Evolutionary conservation across 2,797 vertebrate species (phyloP).

Genomic region (Catostomus latipinnis): DNA sequence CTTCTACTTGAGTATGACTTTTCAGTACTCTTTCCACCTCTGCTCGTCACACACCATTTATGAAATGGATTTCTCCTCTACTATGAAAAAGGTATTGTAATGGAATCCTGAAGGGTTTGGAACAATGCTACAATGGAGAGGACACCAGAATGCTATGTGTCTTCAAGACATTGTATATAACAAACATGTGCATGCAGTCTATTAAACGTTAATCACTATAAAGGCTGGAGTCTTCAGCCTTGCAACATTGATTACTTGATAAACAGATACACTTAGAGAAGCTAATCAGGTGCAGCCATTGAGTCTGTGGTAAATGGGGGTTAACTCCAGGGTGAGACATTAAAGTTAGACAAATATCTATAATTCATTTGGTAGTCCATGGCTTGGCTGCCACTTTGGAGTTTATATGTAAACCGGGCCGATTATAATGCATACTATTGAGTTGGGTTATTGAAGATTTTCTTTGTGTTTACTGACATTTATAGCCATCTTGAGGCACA

Average conservation of each 20-base stretch:
- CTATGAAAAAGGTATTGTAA: too few relatives aligned
- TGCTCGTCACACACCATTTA: too few relatives aligned
- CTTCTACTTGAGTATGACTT: too few relatives aligned
- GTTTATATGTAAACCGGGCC: not conserved
- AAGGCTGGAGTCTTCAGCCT: slow-evolving; percentile 31
- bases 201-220: slow-evolving; percentile 30
- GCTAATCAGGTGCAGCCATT: not conserved
- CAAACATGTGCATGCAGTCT: not conserved
- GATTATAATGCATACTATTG: not conserved
- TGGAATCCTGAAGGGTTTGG: too few relatives aligned
- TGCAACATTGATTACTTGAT: slow-evolving; percentile 45
- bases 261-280: slow-evolving; percentile 39
- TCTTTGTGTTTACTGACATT: not conserved
- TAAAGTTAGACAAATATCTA: slow-evolving; percentile 6
- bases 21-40: too few relatives aligned
- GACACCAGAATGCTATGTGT: too few relatives aligned
- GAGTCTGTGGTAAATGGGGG: too few relatives aligned
- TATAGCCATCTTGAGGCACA: not conserved
- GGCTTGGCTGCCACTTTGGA: too few relatives aligned
- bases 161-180: too few relatives aligned
- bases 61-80: too few relatives aligned
- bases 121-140: too few relatives aligned
- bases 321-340: too few relatives aligned
- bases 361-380: slow-evolving; percentile 1
- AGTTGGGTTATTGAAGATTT: not conserved